phyloP scores from a whole-genome alignment of 2,113 vertebrate species.

The Hemibagrus wyckioides region DNA sequence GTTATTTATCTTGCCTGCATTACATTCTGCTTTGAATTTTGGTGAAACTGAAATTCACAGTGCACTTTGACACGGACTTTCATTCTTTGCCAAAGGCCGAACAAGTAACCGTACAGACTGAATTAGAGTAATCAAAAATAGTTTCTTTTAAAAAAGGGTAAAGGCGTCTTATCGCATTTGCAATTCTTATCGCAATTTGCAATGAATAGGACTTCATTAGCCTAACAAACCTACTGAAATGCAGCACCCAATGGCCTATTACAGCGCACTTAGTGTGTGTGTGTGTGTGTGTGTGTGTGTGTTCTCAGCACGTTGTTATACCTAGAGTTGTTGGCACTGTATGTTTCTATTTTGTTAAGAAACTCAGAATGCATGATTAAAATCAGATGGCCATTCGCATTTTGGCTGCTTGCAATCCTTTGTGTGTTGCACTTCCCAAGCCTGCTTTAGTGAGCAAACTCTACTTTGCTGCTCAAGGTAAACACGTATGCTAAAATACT shows the following conservation, averaged over 20 bases:
- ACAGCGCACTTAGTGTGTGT: constrained; percentile 13
- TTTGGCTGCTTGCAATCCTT: constrained; percentile 9
- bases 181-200: constrained; percentile 1
- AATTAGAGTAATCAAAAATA: constrained; percentile 44
- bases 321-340: constrained; percentile 13
- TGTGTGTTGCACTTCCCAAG: not conserved
- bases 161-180: constrained; percentile 24
- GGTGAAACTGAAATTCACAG: constrained; percentile 52
- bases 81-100: constrained; percentile 62
- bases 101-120: constrained; percentile 9
- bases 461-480: constrained; percentile 33
- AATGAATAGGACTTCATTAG: constrained; percentile 26
- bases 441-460: constrained; percentile 6
- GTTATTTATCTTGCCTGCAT: constrained; percentile 13
- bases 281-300: constrained; percentile 12
- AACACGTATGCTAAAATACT: constrained; percentile 38
- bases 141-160: not conserved
- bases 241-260: constrained; percentile 12
- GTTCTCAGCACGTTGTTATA: constrained; percentile 12
- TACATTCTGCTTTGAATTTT: constrained; percentile 52
- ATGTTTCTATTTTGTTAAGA: not conserved
- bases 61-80: constrained; percentile 65
- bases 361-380: constrained; percentile 9
- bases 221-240: constrained; percentile 36
- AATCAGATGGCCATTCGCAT: constrained; percentile 20